Conservation (phyloP, 2,797 vertebrate genomes). For the Lagodon rhomboides region DNA sequence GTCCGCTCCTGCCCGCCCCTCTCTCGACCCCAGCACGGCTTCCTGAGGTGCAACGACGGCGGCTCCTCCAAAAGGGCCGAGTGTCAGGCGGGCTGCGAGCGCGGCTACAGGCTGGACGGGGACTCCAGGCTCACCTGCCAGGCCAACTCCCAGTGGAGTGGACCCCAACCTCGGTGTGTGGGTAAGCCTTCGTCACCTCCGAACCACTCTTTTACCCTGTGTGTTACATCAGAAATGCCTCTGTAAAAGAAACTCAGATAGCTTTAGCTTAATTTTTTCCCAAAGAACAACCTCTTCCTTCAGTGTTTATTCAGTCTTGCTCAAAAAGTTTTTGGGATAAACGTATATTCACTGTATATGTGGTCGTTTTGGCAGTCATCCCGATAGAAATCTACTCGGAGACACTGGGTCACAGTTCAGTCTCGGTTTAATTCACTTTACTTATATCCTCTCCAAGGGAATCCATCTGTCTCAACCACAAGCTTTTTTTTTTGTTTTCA, state of each 20-base stretch:
- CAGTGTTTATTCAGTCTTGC: constrained; percentile 1
- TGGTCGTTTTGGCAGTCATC: neutral
- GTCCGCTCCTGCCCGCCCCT: constrained; percentile 92
- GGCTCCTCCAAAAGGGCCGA: constrained; percentile 86
- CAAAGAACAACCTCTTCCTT: neutral
- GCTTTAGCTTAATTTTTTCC: neutral
- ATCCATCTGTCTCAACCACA: constrained; percentile 3
- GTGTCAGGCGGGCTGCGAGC: constrained; percentile 90
- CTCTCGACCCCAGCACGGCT: constrained; percentile 85
- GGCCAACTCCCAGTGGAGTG: constrained; percentile 93
- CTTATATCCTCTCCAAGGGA: neutral
- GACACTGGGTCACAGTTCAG: constrained; percentile 18
- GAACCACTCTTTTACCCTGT: neutral
- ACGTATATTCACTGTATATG: neutral
- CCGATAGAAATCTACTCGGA: constrained; percentile 1
- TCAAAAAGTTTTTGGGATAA: neutral
- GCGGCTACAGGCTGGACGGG: constrained; percentile 92
- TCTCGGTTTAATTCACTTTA: constrained; percentile 19
- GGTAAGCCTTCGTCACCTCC: constrained; percentile 87
- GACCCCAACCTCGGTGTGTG: constrained; percentile 91
- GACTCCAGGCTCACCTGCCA: constrained; percentile 89
- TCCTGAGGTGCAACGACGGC: constrained; percentile 87
- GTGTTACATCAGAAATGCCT: neutral
- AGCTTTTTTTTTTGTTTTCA: constrained; percentile 1
- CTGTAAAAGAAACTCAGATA: neutral